Conservation (phyloP, 2,888 invertebrate genomes). For the Anticlea derivata region DNA sequence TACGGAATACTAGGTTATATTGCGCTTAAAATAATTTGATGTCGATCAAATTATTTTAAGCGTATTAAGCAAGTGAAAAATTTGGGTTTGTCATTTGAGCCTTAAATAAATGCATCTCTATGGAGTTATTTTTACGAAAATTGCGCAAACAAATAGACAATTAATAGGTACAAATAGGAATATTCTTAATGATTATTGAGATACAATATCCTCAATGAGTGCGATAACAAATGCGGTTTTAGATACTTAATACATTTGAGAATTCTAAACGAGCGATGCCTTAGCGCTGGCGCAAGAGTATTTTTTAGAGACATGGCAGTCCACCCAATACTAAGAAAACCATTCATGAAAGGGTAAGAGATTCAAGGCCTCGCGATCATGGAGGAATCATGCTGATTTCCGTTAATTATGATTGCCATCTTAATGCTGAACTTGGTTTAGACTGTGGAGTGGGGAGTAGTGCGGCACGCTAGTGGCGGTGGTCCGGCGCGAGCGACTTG, state of each 20-base stretch:
- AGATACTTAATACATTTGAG: conserved; percentile 1
- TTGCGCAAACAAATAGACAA: not conserved
- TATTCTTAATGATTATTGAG: not conserved
- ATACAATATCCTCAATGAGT: not conserved
- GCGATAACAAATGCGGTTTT: conserved; percentile 1
- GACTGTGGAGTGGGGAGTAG: not conserved
- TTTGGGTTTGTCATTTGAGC: conserved; percentile 10
- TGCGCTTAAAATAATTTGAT: too few relatives aligned
- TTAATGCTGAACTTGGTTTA: not conserved
- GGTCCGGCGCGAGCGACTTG: conserved; percentile 81
- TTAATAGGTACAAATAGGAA: not conserved
- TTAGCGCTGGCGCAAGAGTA: conserved; percentile 1
- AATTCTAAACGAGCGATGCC: not conserved
- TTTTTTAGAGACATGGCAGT: not conserved
- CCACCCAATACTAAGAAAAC: not conserved
- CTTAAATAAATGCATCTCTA: conserved; percentile 5
- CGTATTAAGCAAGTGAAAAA: conserved; percentile 1
- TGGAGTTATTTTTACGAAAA: not conserved
- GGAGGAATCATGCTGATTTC: not conserved
- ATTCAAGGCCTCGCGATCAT: not conserved
- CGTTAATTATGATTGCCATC: conserved; percentile 6
- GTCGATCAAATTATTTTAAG: not conserved
- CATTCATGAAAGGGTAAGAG: not conserved
- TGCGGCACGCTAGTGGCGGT: conserved; percentile 61
- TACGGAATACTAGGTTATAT: not conserved